A percentile compares a stretch with the other conserved stretches of the same genome.
Evolutionary conservation across 2,888 invertebrate genomes (phyloP).

Genomic region (Phyllotreta cruciferae): DNA sequence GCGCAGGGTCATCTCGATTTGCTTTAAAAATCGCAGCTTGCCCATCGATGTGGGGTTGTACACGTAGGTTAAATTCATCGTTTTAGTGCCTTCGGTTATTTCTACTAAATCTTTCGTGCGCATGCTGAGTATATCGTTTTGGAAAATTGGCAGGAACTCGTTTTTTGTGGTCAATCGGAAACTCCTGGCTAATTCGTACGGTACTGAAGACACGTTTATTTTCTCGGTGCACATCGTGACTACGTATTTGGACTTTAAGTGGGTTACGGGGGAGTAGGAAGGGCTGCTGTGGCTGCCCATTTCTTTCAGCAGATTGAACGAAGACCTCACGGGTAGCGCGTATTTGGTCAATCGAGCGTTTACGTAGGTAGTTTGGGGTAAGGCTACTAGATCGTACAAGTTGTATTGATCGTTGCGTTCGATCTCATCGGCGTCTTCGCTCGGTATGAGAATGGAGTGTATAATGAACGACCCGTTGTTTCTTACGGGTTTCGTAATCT

Average conservation of each 20-base stretch:
- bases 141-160: slow-evolving; percentile 83
- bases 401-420: slow-evolving; percentile 54
- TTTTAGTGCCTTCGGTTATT: slow-evolving; percentile 66
- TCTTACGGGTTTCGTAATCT: slow-evolving; percentile 76
- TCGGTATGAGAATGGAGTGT: slow-evolving; percentile 74
- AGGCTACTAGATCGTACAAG: slow-evolving; percentile 67
- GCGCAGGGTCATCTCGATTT: slow-evolving; percentile 77
- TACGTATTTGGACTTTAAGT: slow-evolving; percentile 75
- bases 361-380: slow-evolving; percentile 68
- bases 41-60: slow-evolving; percentile 83
- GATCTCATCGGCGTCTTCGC: slow-evolving; percentile 62
- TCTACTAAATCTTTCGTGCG: slow-evolving; percentile 77
- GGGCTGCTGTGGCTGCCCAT: slow-evolving; percentile 25
- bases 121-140: slow-evolving; percentile 83
- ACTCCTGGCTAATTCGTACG: slow-evolving; percentile 53
- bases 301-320: slow-evolving; percentile 74
- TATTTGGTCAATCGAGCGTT: slow-evolving; percentile 76
- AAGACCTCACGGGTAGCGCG: slow-evolving; percentile 75
- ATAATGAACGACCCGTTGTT: slow-evolving; percentile 86
- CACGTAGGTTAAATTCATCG: slow-evolving; percentile 71
- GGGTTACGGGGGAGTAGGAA: slow-evolving; percentile 69
- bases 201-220: slow-evolving; percentile 50
- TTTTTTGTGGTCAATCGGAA: slow-evolving; percentile 67
- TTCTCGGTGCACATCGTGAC: slow-evolving; percentile 80
- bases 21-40: slow-evolving; percentile 76